Conservation (phyloP, 2,888 invertebrate species). For the Atrina japonica region DNA sequence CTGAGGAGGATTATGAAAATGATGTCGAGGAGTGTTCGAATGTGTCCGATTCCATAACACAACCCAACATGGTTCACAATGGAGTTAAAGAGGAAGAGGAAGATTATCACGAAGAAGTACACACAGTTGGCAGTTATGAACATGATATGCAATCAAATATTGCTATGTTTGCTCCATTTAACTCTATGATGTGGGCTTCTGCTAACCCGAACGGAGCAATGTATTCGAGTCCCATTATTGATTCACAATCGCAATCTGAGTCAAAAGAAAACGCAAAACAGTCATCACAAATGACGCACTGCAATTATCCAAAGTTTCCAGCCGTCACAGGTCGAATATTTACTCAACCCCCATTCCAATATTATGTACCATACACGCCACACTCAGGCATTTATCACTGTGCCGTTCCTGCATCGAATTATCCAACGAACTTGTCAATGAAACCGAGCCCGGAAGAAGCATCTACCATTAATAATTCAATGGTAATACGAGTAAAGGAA, state of each 20-base stretch:
- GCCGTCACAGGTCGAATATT: not conserved
- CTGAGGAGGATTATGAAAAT: not conserved
- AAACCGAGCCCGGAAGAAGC: constrained; percentile 8
- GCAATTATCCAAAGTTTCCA: not conserved
- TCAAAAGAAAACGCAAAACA: not conserved
- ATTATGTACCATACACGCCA: constrained; percentile 1
- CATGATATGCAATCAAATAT: too few relatives aligned
- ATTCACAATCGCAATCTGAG: not conserved
- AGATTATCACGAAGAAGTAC: too few relatives aligned
- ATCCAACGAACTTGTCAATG: constrained; percentile 19
- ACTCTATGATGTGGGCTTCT: not conserved
- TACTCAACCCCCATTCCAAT: constrained; percentile 12
- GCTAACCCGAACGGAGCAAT: not conserved
- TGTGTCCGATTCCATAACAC: not conserved
- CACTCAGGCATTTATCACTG: not conserved
- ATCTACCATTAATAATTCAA: too few relatives aligned
- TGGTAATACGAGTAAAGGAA: too few relatives aligned
- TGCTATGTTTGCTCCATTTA: too few relatives aligned
- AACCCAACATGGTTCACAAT: not conserved
- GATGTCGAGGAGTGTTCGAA: not conserved
- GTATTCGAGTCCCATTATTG: not conserved
- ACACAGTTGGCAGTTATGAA: too few relatives aligned
- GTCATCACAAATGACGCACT: not conserved
- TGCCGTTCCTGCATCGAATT: not conserved
- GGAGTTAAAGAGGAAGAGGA: not conserved